Evolutionary conservation across 2,797 vertebrate genomes (phyloP), one percentile per base, ranked within the genome.

Genomic region (Leptatherina wallacei): DNA sequence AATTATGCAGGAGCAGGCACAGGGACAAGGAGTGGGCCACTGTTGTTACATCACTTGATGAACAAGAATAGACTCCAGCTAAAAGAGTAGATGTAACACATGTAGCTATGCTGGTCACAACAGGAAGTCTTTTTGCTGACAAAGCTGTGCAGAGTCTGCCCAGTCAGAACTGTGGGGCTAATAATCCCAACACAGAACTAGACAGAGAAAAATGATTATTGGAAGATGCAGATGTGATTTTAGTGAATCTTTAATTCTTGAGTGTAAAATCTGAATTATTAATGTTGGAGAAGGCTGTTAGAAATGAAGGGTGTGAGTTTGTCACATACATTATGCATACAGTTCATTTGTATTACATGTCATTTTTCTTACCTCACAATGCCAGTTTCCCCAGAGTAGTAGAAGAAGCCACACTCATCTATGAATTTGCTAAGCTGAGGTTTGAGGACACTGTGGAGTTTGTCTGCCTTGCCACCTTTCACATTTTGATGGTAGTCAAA

Each of bases 401-500:
- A 96, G 92, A 99, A 99, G 93, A 98, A 97, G 52, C 96, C 96
- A 59, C 97, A 98, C 12, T 99, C 97, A 0, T 95, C 95, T 29
- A 96, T 58, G 83, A 98, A 99, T 77, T 95, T 96, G 86, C 72
- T 94, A 75, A 99, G 94, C 85, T 96, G 95, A 40, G 96, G 97
- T 85, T 98, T 97, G 82, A 99, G 95, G 64, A 97, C 87, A 63
- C 92, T 96, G 76, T 94, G 93, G 12, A 99, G 94, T 89, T 98
- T 99, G 66, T 99, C 98, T 4, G 96, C 94, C 57, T 98, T 99
- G 64, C 98, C 98, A 69, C 98, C 97, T 88, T 95, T 97, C 76
- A 99, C 98, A 94, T 98, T 97, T 82, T 99, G 97, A 91, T 99
- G 98, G 90, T 99, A 99, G 91, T 99, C 98, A 16, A 99, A 99